A percentile compares a stretch with the other conserved stretches of the same genome.
Conservation (phyloP, 2,113 vertebrate genomes). For the Parus major region DNA sequence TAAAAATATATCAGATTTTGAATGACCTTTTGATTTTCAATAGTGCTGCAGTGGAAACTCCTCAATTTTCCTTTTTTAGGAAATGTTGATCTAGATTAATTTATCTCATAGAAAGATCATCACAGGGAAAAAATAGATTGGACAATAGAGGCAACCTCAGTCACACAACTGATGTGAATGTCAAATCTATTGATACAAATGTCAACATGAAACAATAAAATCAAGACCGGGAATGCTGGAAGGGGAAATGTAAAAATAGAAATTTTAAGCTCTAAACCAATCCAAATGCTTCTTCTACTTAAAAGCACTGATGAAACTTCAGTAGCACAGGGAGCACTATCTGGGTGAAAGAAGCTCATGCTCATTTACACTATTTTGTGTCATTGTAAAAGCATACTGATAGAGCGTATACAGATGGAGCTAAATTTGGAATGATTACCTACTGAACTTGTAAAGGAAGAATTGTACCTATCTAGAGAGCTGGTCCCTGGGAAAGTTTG, state of each 20-base stretch:
- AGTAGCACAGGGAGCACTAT: neutral
- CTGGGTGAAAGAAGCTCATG: neutral
- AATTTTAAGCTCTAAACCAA: neutral
- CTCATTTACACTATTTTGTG: neutral
- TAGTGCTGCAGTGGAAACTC: slow-evolving; percentile 14
- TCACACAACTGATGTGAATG: neutral
- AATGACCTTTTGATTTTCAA: slow-evolving; percentile 56
- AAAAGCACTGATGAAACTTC: neutral
- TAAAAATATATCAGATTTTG: slow-evolving; percentile 14
- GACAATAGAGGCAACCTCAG: neutral
- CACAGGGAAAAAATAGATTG: slow-evolving; percentile 16
- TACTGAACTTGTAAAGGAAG: neutral
- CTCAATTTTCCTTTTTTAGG: slow-evolving; percentile 41
- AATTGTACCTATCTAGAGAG: neutral
- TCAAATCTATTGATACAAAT: slow-evolving; percentile 4
- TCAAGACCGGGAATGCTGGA: neutral
- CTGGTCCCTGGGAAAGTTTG: neutral
- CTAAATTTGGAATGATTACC: neutral
- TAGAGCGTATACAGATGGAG: neutral
- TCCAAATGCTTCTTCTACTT: neutral
- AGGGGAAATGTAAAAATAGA: slow-evolving; percentile 31
- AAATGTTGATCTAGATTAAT: slow-evolving; percentile 3
- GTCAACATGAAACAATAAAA: neutral
- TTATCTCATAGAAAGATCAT: slow-evolving; percentile 40
- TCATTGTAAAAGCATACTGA: neutral